Evolutionary conservation across 2,113 vertebrate species (phyloP).

Genomic region (Cebus imitator): DNA sequence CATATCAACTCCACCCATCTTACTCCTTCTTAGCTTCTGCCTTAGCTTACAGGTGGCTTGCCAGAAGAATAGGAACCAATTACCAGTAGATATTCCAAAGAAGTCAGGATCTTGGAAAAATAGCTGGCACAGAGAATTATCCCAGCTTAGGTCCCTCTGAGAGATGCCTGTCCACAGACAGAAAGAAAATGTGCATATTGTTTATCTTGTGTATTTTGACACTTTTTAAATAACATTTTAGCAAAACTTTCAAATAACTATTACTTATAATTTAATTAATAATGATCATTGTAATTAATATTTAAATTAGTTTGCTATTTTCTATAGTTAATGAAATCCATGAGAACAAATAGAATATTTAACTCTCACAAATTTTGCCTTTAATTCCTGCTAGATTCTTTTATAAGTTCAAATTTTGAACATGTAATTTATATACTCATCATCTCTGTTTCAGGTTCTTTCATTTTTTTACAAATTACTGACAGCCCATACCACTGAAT

Average conservation of each 20-base stretch:
- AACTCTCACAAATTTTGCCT: not conserved
- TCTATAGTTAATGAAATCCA: not conserved
- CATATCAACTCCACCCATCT: conserved; percentile 44
- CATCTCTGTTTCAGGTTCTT: not conserved
- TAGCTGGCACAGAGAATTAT: not conserved
- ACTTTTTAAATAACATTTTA: not conserved
- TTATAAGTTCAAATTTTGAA: not conserved
- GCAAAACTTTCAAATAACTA: not conserved
- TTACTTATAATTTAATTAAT: not conserved
- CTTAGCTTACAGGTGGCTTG: conserved; percentile 62
- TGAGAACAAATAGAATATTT: not conserved
- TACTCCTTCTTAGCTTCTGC: not conserved
- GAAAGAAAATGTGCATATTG: accelerated
- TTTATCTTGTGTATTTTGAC: not conserved
- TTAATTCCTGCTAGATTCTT: not conserved
- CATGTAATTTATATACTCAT: not conserved
- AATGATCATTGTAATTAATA: not conserved
- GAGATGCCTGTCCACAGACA: not conserved
- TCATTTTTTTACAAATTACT: not conserved
- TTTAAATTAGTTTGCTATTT: not conserved
- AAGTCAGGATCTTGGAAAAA: not conserved
- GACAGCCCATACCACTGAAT: not conserved
- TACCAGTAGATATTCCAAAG: not conserved
- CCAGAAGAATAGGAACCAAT: conserved; percentile 47
- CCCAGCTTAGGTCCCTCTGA: not conserved